A percentile compares a stretch with the other conserved stretches of the same genome.
Conservation (phyloP, 2,888 invertebrate genomes). For the Troides oblongomaculatus region DNA sequence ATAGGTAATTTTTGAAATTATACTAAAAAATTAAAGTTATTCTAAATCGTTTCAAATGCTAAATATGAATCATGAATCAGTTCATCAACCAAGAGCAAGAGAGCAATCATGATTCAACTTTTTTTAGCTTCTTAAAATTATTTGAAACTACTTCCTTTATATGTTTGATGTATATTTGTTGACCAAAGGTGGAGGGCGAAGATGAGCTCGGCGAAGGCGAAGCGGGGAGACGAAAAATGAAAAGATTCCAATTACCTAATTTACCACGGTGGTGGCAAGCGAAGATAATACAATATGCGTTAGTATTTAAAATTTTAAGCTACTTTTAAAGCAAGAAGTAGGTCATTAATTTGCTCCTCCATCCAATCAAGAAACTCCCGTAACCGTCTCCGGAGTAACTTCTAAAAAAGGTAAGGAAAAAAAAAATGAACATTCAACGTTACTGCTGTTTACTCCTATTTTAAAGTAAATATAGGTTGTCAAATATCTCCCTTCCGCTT, state of each 20-base stretch:
- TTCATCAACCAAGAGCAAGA: too few species aligned
- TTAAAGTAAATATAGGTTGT: too few species aligned
- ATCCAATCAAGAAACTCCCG: neutral
- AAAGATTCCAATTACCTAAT: slow-evolving; percentile 64
- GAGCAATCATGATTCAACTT: too few species aligned
- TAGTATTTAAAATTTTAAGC: slow-evolving; percentile 39
- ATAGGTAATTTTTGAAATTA: too few species aligned
- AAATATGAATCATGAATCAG: too few species aligned
- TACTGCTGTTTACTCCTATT: too few species aligned
- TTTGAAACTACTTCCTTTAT: neutral
- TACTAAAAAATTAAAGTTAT: too few species aligned
- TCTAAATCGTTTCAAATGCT: too few species aligned
- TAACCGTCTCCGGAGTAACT: neutral
- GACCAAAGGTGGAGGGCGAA: slow-evolving; percentile 65
- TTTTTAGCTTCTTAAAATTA: neutral
- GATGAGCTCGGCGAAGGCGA: slow-evolving; percentile 66
- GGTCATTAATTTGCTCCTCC: neutral
- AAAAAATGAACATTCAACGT: neutral
- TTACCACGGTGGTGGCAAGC: slow-evolving; percentile 75
- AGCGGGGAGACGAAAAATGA: slow-evolving; percentile 66
- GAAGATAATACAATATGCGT: slow-evolving; percentile 75
- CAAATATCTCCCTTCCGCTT: too few species aligned
- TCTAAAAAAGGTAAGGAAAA: neutral
- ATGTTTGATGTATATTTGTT: neutral
- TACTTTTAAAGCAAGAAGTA: too few species aligned